Conservation (phyloP, 2,113 vertebrate species). For the Callithrix jacchus region DNA sequence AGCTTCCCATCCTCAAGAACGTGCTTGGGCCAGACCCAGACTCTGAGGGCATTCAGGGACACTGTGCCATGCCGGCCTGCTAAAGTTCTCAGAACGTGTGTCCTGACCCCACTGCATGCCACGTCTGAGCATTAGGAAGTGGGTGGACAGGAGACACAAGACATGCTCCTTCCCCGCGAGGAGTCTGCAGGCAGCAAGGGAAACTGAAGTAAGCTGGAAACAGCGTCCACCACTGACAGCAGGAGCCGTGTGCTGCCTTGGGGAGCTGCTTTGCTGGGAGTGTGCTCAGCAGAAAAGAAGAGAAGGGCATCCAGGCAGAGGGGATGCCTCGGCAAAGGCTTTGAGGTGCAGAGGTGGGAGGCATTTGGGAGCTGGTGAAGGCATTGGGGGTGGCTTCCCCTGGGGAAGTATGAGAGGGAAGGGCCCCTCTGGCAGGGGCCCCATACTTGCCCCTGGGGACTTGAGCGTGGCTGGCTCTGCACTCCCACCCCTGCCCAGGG, state of each 20-base stretch:
- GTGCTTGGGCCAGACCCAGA: neutral
- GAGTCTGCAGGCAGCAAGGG: neutral
- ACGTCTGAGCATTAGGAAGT: neutral
- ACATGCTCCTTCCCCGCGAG: neutral
- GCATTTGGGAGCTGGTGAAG: neutral
- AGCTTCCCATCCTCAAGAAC: neutral
- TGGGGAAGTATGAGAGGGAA: neutral
- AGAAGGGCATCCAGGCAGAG: rapidly evolving
- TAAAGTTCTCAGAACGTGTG: neutral
- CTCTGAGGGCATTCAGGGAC: neutral
- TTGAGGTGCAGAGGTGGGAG: neutral
- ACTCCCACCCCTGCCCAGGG: neutral
- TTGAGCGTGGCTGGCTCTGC: neutral
- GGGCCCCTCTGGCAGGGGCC: neutral
- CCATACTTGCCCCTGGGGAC: neutral
- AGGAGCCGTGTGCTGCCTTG: neutral
- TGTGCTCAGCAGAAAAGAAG: neutral
- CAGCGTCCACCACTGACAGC: rapidly evolving
- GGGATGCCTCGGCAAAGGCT: neutral
- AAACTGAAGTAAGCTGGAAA: neutral
- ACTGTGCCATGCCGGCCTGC: neutral
- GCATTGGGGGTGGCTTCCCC: neutral
- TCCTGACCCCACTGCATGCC: neutral
- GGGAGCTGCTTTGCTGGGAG: neutral
- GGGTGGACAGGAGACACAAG: neutral